phyloP scores from a whole-genome alignment of 2,888 invertebrate genomes.

The Campoplex capitator region DNA sequence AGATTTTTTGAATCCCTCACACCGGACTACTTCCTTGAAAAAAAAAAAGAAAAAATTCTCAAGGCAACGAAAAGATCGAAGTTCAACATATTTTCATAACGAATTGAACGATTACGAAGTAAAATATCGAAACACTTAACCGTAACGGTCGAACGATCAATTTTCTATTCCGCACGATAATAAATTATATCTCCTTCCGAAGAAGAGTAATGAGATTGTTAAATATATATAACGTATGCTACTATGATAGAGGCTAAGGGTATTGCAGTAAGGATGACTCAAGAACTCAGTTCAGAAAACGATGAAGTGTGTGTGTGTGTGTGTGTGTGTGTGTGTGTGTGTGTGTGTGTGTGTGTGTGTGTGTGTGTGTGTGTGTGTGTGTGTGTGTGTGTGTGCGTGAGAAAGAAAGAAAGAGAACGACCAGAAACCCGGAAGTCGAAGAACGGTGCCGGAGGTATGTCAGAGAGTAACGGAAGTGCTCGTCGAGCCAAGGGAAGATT shows the following conservation, averaged over 20 bases:
- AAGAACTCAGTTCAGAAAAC: background rate
- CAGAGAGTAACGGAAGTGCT: constrained; percentile 37
- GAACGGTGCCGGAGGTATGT: constrained; percentile 31
- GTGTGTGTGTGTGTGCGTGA: background rate
- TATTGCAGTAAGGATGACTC: background rate
- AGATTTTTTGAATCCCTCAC: no score
- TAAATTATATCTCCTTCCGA: background rate
- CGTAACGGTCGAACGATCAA: background rate
- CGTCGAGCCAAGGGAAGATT: constrained; percentile 58
- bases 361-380: no score
- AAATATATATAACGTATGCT: constrained; percentile 36
- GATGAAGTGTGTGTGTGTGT: background rate
- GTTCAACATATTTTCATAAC: background rate
- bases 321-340: no score
- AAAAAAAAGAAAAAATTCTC: background rate
- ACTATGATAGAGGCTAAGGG: constrained; percentile 22
- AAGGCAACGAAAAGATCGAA: background rate
- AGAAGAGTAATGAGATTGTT: constrained; percentile 33
- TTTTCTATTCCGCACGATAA: background rate
- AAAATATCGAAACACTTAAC: background rate
- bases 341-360: no score
- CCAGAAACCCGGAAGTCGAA: constrained; percentile 48
- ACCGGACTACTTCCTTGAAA: no score
- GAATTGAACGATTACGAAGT: background rate
- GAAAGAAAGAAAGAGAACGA: background rate